Percentiles rank a stretch among this genome's conserved stretches.
Conservation (phyloP, 1,140 invertebrate species). For the Trichomalopsis sarcophagae region DNA sequence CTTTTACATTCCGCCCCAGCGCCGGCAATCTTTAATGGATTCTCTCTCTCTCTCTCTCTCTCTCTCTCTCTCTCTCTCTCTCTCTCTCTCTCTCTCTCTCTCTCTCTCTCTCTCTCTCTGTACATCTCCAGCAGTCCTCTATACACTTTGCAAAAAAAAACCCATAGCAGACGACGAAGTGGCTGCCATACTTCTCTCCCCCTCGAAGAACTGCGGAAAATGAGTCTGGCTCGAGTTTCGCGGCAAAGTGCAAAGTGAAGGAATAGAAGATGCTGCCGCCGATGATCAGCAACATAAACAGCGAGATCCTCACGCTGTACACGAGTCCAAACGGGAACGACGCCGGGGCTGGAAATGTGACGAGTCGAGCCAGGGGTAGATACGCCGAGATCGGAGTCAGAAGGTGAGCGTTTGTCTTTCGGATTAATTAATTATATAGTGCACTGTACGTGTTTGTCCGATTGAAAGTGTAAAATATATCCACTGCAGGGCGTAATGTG, state of each 20-base stretch:
- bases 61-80: constrained; percentile 42
- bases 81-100: constrained; percentile 40
- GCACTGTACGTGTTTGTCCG: too few species aligned
- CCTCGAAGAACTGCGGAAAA: neutral
- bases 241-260: constrained; percentile 36
- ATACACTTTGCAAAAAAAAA: neutral
- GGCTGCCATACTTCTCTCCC: neutral
- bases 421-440: neutral
- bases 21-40: constrained; percentile 47
- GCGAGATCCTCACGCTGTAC: constrained; percentile 70
- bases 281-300: constrained; percentile 70
- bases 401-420: constrained; percentile 61
- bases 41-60: constrained; percentile 37
- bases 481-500: neutral
- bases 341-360: constrained; percentile 55
- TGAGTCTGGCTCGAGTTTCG: constrained; percentile 43
- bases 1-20: too few species aligned
- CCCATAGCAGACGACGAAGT: neutral
- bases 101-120: constrained; percentile 36
- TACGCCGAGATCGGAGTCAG: constrained; percentile 72
- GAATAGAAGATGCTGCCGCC: constrained; percentile 64
- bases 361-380: constrained; percentile 61
- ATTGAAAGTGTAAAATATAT: neutral
- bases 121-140: neutral
- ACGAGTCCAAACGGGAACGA: constrained; percentile 59